Conservation (phyloP, 2,797 vertebrate species). For the Anguilla megastoma region DNA sequence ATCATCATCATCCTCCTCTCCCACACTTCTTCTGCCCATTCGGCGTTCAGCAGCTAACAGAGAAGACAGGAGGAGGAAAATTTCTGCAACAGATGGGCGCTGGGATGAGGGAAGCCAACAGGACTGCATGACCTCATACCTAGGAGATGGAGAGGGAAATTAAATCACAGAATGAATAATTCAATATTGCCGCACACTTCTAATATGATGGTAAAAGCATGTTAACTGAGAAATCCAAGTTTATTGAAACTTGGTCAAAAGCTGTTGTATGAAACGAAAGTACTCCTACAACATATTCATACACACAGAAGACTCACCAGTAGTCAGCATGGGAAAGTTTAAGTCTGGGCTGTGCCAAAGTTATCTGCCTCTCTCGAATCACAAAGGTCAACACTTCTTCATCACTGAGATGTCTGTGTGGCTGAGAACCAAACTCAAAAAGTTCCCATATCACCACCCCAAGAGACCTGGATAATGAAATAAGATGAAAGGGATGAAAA, state of each 20-base stretch:
- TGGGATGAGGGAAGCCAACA: constrained; percentile 87
- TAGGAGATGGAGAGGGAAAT: constrained; percentile 49
- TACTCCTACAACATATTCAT: not conserved
- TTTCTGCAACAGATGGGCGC: constrained; percentile 83
- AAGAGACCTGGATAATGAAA: constrained; percentile 76
- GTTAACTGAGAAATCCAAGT: not conserved
- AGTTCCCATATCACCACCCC: constrained; percentile 94
- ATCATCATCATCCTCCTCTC: constrained; percentile 75
- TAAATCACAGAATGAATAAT: not conserved
- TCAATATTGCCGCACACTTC: not conserved
- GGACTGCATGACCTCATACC: constrained; percentile 95
- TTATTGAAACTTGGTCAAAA: not conserved
- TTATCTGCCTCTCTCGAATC: constrained; percentile 90
- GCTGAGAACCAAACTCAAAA: constrained; percentile 90
- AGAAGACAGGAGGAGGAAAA: constrained; percentile 89
- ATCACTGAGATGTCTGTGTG: constrained; percentile 88
- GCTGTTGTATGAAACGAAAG: not conserved
- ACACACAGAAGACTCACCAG: constrained; percentile 73
- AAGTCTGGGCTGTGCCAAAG: constrained; percentile 86
- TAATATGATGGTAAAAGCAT: not conserved
- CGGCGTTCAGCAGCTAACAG: constrained; percentile 79
- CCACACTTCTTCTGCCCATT: constrained; percentile 64
- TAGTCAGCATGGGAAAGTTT: constrained; percentile 89
- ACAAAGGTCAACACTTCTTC: constrained; percentile 90
- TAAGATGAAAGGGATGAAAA: constrained; percentile 25